phyloP scores from a whole-genome alignment of 2,797 vertebrate species.

The Bryconaethiops microstoma region DNA sequence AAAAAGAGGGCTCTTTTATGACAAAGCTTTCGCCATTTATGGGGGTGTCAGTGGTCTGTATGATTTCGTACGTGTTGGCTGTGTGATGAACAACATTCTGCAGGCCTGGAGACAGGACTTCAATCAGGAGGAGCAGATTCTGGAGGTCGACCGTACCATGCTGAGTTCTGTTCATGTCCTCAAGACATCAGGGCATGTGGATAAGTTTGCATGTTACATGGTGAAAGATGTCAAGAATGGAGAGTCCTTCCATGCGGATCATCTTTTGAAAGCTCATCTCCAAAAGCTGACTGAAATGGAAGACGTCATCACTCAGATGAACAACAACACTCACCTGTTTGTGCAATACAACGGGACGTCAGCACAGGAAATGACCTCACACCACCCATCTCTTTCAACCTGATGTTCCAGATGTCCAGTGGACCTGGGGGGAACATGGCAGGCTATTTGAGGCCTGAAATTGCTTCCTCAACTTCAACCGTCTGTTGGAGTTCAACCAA shows the following conservation, averaged over 20 bases:
- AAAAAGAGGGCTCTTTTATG: conserved; percentile 97
- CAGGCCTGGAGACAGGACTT: conserved; percentile 98
- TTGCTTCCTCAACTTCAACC: conserved; percentile 99
- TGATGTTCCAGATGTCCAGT: conserved; percentile 99
- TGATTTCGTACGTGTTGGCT: conserved; percentile 96
- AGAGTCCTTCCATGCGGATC: conserved; percentile 97
- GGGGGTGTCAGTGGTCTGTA: conserved; percentile 98
- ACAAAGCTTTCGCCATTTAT: conserved; percentile 98
- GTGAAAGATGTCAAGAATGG: conserved; percentile 98
- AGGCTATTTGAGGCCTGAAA: no score
- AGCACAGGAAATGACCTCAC: conserved; percentile 93
- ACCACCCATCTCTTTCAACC: conserved; percentile 92
- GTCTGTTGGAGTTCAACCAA: conserved; percentile 97
- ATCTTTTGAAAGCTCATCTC: conserved; percentile 96
- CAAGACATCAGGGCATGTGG: conserved; percentile 98
- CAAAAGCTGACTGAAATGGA: conserved; percentile 96
- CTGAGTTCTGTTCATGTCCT: conserved; percentile 93
- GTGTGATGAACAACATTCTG: conserved; percentile 95
- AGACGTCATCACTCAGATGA: conserved; percentile 91
- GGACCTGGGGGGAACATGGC: conserved; percentile 96
- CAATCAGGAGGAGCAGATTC: conserved; percentile 97
- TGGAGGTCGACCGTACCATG: conserved; percentile 99
- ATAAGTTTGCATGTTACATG: conserved; percentile 99
- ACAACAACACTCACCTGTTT: conserved; percentile 95
- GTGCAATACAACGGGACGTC: conserved; percentile 94